phyloP scores from a whole-genome alignment of 2,888 invertebrate genomes.

The Epirrhoe tristata region DNA sequence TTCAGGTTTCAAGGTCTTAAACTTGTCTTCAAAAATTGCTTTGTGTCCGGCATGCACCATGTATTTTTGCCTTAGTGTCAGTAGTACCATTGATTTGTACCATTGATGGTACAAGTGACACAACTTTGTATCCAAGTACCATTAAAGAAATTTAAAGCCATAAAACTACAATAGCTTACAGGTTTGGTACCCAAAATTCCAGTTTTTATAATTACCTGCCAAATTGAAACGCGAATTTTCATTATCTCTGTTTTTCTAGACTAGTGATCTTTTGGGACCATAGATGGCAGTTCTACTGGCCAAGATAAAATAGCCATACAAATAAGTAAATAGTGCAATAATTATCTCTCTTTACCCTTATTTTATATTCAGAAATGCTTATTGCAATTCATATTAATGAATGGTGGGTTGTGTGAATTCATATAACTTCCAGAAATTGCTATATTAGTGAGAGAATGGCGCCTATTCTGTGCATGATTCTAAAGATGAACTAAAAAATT shows the following conservation, averaged over 20 bases:
- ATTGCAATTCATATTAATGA: not conserved
- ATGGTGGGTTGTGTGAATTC: not conserved
- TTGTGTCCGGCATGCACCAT: too few species aligned
- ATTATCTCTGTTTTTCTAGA: not conserved
- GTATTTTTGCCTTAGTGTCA: too few species aligned
- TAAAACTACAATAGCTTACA: too few species aligned
- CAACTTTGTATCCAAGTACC: too few species aligned
- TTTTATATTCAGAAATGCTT: not conserved
- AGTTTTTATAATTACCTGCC: not conserved
- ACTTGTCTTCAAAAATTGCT: too few species aligned
- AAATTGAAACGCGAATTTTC: not conserved
- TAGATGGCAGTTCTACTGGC: slow-evolving; percentile 2
- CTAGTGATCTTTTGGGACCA: slow-evolving; percentile 9
- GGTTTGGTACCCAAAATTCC: not conserved
- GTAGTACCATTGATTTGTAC: too few species aligned
- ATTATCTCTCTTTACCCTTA: not conserved
- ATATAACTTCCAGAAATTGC: not conserved
- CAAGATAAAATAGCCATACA: not conserved
- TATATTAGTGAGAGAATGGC: slow-evolving; percentile 1
- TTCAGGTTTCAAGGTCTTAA: too few species aligned
- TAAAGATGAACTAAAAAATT: not conserved
- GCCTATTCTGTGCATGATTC: not conserved
- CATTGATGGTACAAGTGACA: too few species aligned
- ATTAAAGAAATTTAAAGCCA: too few species aligned
- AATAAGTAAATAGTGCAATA: not conserved